Evolutionary conservation across 1,140 invertebrate species (phyloP).

Genomic region (Manduca sexta): DNA sequence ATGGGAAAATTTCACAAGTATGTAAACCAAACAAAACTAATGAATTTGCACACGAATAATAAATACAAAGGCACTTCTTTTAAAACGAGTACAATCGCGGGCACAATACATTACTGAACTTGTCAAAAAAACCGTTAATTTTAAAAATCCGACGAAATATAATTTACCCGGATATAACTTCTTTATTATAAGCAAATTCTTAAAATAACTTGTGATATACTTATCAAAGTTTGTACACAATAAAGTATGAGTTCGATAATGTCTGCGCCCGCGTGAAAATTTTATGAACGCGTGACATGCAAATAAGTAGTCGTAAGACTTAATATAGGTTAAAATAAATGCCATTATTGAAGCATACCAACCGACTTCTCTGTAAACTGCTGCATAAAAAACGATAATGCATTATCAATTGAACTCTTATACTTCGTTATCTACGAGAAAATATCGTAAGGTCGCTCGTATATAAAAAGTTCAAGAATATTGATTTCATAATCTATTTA

Average conservation of each 20-base stretch:
- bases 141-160: too few species aligned
- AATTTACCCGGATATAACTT: too few species aligned
- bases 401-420: constrained; percentile 32
- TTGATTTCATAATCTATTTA: constrained; percentile 33
- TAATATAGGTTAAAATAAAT: constrained; percentile 43
- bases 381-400: constrained; percentile 35
- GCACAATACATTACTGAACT: too few species aligned
- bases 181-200: neutral
- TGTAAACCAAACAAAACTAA: neutral
- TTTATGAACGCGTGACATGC: constrained; percentile 13
- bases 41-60: too few species aligned
- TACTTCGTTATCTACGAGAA: constrained; percentile 28
- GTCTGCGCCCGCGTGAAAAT: neutral
- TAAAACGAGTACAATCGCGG: too few species aligned
- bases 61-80: too few species aligned
- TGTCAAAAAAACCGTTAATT: too few species aligned
- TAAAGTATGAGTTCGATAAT: too few species aligned
- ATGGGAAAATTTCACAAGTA: constrained; percentile 40
- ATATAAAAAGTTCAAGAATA: constrained; percentile 25
- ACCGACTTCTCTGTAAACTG: constrained; percentile 18
- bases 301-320: constrained; percentile 19
- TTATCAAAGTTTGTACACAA: too few species aligned
- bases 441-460: constrained; percentile 26
- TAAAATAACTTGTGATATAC: neutral
- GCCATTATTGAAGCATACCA: constrained; percentile 30